Conservation (phyloP, 2,888 invertebrate genomes). For the Hartigia nigra region DNA sequence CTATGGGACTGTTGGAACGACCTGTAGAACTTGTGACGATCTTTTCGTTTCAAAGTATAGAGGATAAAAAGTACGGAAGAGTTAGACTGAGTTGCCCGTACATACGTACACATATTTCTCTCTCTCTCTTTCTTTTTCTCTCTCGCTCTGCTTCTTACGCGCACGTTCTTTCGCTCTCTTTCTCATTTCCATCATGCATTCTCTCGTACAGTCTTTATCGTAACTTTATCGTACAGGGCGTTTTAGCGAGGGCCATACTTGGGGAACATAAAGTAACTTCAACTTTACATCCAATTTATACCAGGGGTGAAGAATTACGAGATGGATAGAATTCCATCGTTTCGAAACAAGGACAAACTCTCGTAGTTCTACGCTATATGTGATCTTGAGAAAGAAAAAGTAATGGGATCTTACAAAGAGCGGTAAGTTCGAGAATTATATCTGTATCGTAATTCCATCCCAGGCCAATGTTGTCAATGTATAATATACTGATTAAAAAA, state of each 20-base stretch:
- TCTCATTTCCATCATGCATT: not conserved
- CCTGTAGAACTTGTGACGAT: not conserved
- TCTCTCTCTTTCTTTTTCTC: conserved; percentile 14
- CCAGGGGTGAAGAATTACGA: too few species aligned
- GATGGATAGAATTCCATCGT: too few species aligned
- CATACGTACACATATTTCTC: conserved; percentile 5
- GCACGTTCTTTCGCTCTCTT: not conserved
- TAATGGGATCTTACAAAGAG: too few species aligned
- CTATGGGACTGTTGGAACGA: conserved; percentile 2
- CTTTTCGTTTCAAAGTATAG: conserved; percentile 36
- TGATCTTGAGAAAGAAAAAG: too few species aligned
- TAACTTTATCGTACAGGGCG: not conserved
- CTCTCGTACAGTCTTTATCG: not conserved
- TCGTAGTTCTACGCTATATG: too few species aligned
- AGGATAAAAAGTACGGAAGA: conserved; percentile 47
- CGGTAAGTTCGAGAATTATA: too few species aligned
- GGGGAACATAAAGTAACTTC: not conserved
- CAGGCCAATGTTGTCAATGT: not conserved
- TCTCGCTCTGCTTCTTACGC: not conserved
- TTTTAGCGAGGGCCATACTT: not conserved
- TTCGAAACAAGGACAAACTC: too few species aligned
- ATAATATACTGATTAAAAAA: not conserved
- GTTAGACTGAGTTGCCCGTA: conserved; percentile 37
- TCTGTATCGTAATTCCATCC: too few species aligned
- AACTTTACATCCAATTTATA: not conserved